Evolutionary conservation across 2,113 vertebrate species (phyloP).

Genomic region (Progne subis): DNA sequence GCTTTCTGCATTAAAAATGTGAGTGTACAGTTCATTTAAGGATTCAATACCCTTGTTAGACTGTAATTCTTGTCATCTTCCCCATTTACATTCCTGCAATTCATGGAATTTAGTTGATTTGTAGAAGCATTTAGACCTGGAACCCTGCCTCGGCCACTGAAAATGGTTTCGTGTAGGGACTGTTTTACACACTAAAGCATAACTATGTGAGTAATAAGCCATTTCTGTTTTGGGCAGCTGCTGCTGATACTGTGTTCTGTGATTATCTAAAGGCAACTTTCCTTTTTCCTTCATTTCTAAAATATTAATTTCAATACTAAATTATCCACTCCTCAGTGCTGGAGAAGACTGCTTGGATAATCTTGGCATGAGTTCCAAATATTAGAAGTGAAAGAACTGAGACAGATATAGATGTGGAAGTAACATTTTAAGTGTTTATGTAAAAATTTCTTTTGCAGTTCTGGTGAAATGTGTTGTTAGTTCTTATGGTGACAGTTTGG

Average conservation of each 20-base stretch:
- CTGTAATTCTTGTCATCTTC: constrained; percentile 39
- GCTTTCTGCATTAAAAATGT: constrained; percentile 70
- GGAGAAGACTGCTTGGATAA: neutral
- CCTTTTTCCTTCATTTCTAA: neutral
- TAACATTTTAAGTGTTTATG: neutral
- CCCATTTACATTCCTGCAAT: constrained; percentile 3
- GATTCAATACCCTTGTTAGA: constrained; percentile 69
- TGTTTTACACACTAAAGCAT: neutral
- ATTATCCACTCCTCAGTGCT: neutral
- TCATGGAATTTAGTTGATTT: constrained; percentile 39
- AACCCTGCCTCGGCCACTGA: neutral
- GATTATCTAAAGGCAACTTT: neutral
- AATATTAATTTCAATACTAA: neutral
- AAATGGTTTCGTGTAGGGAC: neutral
- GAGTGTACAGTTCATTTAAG: constrained; percentile 72
- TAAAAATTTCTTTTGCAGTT: neutral
- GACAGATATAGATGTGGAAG: neutral
- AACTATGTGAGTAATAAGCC: neutral
- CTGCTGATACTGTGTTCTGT: neutral
- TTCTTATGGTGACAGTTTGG: neutral
- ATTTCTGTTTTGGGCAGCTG: neutral
- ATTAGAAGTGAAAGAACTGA: neutral
- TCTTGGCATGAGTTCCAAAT: neutral
- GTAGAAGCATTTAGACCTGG: neutral
- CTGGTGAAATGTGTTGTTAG: neutral